Conservation (phyloP, 2,888 invertebrate species). For the Germaria angustata region DNA sequence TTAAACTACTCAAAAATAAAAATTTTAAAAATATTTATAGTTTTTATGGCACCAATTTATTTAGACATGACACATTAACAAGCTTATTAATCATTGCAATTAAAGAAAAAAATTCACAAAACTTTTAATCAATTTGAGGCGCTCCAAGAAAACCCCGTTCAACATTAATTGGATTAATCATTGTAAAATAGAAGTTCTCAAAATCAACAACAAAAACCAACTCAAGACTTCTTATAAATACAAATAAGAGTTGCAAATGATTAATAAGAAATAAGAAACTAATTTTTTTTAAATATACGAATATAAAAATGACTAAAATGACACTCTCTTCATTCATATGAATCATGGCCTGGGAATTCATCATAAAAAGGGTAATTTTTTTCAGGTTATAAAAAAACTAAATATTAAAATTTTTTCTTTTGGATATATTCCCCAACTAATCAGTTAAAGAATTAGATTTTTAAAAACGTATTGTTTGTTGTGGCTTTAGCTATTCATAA, state of each 20-base stretch:
- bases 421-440: no score
- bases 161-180: constrained; percentile 20
- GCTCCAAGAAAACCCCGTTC: neutral
- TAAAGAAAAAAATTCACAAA: neutral
- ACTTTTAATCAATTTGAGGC: constrained; percentile 20
- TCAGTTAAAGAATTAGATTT: no score
- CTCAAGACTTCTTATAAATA: neutral
- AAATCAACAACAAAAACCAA: neutral
- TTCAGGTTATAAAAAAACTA: no score
- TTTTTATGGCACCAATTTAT: neutral
- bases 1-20: neutral
- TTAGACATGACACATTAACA: neutral
- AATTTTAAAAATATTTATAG: neutral
- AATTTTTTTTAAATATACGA: neutral
- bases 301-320: constrained; percentile 13
- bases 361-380: no score
- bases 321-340: constrained; percentile 19
- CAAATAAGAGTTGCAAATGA: neutral
- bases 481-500: no score
- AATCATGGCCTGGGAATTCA: neutral
- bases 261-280: neutral
- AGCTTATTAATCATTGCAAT: neutral
- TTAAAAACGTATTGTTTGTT: no score
- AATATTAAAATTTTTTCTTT: no score
- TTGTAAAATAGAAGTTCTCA: neutral